Conservation (phyloP, 2,113 vertebrate species). For the Phasianus colchicus region DNA sequence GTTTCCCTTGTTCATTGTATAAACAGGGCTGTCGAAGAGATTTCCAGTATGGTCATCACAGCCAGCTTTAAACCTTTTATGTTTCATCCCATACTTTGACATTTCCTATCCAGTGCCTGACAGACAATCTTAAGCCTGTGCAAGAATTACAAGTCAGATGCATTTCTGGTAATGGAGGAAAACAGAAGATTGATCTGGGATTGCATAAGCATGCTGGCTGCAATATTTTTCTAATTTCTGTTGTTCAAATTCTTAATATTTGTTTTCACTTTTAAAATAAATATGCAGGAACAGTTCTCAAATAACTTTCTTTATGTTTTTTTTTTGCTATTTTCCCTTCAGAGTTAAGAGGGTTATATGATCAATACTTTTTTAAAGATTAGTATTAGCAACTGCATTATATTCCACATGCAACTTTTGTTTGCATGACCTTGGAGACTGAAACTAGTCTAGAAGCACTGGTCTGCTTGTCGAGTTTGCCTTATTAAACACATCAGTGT, state of each 20-base stretch:
- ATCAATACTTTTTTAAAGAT: not conserved
- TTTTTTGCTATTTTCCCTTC: not conserved
- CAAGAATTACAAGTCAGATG: not conserved
- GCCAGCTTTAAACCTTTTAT: not conserved
- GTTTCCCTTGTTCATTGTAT: not conserved
- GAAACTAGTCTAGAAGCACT: not conserved
- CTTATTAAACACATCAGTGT: not conserved
- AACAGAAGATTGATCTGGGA: not conserved
- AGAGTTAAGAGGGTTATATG: not conserved
- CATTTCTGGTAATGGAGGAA: not conserved
- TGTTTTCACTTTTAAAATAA: not conserved
- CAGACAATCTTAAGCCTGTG: not conserved
- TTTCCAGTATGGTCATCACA: not conserved
- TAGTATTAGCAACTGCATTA: not conserved
- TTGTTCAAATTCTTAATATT: not conserved
- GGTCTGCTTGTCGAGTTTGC: not conserved
- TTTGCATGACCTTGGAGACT: not conserved
- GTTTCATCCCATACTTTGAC: not conserved
- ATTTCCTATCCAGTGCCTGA: not conserved
- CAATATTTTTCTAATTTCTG: not conserved
- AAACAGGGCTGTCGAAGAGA: not conserved
- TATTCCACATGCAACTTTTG: not conserved
- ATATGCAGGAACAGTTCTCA: not conserved
- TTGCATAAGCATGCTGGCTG: not conserved
- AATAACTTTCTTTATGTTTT: not conserved